These are phyloP conservation scores for Ormyrus labotus DNA, from an alignment of 2,888 invertebrate species.

Conservation along the genomic window DNA sequence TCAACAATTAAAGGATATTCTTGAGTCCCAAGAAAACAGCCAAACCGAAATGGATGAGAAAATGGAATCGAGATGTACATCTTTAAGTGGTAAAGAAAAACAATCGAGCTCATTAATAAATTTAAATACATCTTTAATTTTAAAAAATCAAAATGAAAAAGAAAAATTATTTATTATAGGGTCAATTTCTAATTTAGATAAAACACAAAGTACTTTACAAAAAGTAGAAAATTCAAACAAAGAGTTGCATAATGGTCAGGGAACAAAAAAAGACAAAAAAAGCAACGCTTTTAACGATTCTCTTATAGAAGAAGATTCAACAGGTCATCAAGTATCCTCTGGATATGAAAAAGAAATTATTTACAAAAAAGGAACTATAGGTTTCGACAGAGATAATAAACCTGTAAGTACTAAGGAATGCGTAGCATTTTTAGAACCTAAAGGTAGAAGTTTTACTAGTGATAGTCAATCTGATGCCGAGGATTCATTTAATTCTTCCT, in stretches of 20 bases:
- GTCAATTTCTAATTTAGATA: background rate
- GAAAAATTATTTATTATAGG: background rate
- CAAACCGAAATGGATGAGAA: background rate
- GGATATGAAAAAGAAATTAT: constrained; percentile 17
- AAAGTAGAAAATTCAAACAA: constrained; percentile 1
- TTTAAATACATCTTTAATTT: constrained; percentile 1
- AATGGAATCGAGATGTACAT: background rate
- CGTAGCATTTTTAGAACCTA: constrained; percentile 1
- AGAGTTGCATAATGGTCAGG: constrained; percentile 55
- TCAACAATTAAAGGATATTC: constrained; percentile 64
- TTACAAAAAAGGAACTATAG: constrained; percentile 27
- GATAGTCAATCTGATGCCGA: constrained; percentile 43
- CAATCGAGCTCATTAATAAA: constrained; percentile 13
- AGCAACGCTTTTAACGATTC: constrained; percentile 46
- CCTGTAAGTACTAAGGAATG: constrained; percentile 24
- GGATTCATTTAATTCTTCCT: background rate
- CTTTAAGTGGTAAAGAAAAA: background rate
- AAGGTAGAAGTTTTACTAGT: constrained; percentile 28
- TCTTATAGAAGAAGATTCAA: constrained; percentile 1
- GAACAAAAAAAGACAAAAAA: constrained; percentile 45
- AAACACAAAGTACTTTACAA: background rate
- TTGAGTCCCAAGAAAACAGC: constrained; percentile 58
- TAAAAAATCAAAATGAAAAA: background rate
- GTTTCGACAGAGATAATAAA: constrained; percentile 2
- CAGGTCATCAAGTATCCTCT: background rate